Percentiles rank a stretch among this genome's conserved stretches.
Evolutionary conservation across 2,113 vertebrate species (phyloP).

Genomic region (Syngnathoides biaculeatus): DNA sequence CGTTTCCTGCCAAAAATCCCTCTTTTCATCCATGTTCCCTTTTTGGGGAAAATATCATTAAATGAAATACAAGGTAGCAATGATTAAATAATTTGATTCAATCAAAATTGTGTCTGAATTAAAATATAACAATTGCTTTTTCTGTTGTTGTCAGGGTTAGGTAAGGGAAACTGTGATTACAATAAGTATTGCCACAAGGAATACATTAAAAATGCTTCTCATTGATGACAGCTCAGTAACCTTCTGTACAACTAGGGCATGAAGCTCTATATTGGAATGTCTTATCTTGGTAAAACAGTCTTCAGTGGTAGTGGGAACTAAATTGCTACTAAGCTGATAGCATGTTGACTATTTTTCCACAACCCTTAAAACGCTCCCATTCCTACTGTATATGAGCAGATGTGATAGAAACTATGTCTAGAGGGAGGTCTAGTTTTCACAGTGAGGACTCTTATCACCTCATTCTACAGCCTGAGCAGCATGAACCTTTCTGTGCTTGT

Average conservation of each 20-base stretch:
- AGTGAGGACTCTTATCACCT: slow-evolving; percentile 40
- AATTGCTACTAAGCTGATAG: neutral
- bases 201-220: neutral
- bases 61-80: neutral
- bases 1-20: neutral
- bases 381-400: slow-evolving; percentile 7
- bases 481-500: neutral
- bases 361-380: neutral
- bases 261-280: neutral
- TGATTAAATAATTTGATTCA: neutral
- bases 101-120: no score
- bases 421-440: slow-evolving; percentile 34
- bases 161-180: neutral
- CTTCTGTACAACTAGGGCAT: neutral
- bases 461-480: slow-evolving; percentile 16
- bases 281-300: neutral
- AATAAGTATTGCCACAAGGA: neutral
- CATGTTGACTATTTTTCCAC: neutral
- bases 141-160: neutral
- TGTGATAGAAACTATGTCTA: slow-evolving; percentile 46
- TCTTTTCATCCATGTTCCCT: neutral
- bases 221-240: neutral
- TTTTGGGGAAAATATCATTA: neutral
- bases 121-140: no score
- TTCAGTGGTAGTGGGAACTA: neutral